These are phyloP conservation scores for Anas platyrhynchos DNA, from an alignment of 2,113 vertebrate genomes.

Conservation along the genomic window DNA sequence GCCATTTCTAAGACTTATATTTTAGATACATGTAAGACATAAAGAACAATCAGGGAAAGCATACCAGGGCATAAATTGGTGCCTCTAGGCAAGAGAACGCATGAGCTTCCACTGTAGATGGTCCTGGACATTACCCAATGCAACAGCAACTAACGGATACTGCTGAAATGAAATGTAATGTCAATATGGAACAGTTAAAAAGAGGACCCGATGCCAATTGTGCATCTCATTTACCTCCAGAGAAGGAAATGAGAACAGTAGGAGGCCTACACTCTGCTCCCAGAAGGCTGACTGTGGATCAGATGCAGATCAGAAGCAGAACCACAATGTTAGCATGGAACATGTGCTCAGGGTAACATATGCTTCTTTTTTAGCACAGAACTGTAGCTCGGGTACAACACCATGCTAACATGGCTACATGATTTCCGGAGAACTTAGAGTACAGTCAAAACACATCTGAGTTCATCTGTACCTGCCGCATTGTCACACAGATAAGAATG, in stretches of 20 bases:
- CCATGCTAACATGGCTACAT: not conserved
- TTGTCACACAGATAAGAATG: not conserved
- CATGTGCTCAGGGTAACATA: not conserved
- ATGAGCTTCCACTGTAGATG: not conserved
- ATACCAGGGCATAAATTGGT: not conserved
- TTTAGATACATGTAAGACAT: not conserved
- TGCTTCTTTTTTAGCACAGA: not conserved
- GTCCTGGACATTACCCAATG: not conserved
- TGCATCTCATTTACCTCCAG: not conserved
- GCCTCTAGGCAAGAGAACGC: not conserved
- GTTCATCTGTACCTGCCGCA: not conserved
- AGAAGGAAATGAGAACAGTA: not conserved
- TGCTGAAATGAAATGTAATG: not conserved
- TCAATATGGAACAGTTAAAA: not conserved
- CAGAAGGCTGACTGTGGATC: not conserved
- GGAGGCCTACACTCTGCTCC: not conserved
- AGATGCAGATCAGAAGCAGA: not conserved
- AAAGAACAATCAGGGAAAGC: not conserved
- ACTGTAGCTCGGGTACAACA: not conserved
- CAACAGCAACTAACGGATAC: not conserved
- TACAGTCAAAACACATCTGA: not conserved
- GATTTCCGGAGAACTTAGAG: not conserved
- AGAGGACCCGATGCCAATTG: not conserved
- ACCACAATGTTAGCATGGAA: not conserved
- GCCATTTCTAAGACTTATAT: not conserved